Evolutionary conservation across 2,113 vertebrate species (phyloP).

Genomic region (Tringa solitaria): DNA sequence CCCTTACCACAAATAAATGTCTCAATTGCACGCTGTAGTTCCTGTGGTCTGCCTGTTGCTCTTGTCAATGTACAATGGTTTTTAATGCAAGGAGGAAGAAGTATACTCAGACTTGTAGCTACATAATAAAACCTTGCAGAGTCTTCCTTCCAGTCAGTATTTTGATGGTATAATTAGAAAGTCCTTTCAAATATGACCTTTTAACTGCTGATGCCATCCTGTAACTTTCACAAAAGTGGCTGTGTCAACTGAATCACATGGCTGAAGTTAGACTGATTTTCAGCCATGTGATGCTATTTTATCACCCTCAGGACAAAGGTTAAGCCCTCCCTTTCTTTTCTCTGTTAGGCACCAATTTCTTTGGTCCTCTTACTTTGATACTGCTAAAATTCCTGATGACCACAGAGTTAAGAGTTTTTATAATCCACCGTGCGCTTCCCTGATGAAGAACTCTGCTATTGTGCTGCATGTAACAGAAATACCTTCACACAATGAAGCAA

Average conservation of each 20-base stretch:
- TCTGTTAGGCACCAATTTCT: slow-evolving; percentile 51
- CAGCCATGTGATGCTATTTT: slow-evolving; percentile 72
- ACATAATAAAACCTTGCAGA: background rate
- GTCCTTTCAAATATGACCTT: slow-evolving; percentile 31
- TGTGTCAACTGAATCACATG: slow-evolving; percentile 64
- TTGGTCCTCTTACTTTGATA: slow-evolving; percentile 41
- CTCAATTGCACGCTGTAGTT: background rate
- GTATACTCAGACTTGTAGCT: background rate
- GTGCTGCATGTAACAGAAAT: slow-evolving; percentile 50
- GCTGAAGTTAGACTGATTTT: slow-evolving; percentile 56
- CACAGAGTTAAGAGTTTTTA: slow-evolving; percentile 42
- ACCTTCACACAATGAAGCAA: slow-evolving; percentile 53
- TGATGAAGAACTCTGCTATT: slow-evolving; percentile 48
- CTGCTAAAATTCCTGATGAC: slow-evolving; percentile 54
- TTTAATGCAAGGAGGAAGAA: background rate
- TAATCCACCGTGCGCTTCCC: slow-evolving; percentile 21
- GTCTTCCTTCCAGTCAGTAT: background rate
- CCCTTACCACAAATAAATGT: background rate
- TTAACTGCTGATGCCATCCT: slow-evolving; percentile 35
- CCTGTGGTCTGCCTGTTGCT: background rate
- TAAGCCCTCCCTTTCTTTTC: slow-evolving; percentile 69
- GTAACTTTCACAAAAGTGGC: slow-evolving; percentile 41
- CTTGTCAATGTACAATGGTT: background rate
- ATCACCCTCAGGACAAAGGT: slow-evolving; percentile 75
- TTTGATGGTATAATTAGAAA: slow-evolving; percentile 17